Evolutionary conservation across 2,888 invertebrate genomes (phyloP), one percentile per base, ranked within the genome.

Genomic region (Cheiracanthium punctorium): DNA sequence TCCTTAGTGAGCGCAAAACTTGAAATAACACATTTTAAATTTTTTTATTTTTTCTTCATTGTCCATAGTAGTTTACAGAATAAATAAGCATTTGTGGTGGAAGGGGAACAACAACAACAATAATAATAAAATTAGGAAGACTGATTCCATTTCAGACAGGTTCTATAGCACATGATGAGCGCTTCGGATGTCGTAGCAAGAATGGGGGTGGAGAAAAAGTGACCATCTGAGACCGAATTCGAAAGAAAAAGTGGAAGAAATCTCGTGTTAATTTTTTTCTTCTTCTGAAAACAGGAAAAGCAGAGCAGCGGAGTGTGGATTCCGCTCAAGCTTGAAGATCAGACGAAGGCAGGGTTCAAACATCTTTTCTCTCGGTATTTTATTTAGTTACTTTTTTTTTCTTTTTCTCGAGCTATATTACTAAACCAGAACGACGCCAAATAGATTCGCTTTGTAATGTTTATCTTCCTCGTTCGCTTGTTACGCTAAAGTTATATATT

Each of bases 211-310:
- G 58, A 58, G 58, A 58, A n/a, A n/a, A n/a, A n/a, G n/a, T n/a
- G n/a, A 69, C 1, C 58, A 79, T 79, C 41, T 79, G 74, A n/a
- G n/a, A 32, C 65, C 77, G 64, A 73, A 58, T 74, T 79, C 33
- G 69, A 58, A 73, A 85, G 73, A 85, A 74, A 71, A 79, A 77
- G 69, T 67, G 69, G 43, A 33, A 70, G 75, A 80, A 48, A 24
- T 58, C 58, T 58, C 20, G 20, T 5, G 4, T 58, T n/a, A n/a
- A n/a, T 58, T 58, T 58, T 58, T 24, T 58, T 58, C 24, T 24
- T 24, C 24, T 24, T 58, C 24, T 58, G 12, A 58, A 48, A 58
- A 58, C 8, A 8, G 17, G 58, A 17, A 48, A 58, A 58, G 58
- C 58, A 58, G 58, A 58, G 20, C 58, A 58, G 58, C 24, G 58